Conservation (phyloP, 2,797 vertebrate species). For the Eupleurogrammus muticus region DNA sequence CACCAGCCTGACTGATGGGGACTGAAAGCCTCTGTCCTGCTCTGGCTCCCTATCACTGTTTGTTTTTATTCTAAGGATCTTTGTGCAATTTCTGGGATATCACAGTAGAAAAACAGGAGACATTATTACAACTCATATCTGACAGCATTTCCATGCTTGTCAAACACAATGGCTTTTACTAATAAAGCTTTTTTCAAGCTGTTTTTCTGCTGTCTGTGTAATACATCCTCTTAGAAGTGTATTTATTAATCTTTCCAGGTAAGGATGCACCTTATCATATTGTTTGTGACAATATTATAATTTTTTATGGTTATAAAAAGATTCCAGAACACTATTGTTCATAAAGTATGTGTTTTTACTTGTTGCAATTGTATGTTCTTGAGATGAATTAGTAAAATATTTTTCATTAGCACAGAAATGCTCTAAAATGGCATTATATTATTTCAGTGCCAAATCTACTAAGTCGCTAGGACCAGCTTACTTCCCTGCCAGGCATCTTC, state of each 20-base stretch:
- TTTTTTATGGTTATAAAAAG: no score
- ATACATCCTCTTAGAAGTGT: constrained; percentile 27
- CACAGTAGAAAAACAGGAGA: background rate
- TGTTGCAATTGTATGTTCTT: no score
- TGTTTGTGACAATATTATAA: no score
- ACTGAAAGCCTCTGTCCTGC: constrained; percentile 31
- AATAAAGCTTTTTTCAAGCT: background rate
- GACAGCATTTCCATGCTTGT: background rate
- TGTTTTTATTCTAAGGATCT: constrained; percentile 13
- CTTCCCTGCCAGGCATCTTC: constrained; percentile 18
- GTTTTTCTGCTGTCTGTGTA: background rate
- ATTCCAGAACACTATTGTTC: no score
- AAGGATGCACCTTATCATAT: no score
- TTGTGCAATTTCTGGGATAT: constrained; percentile 4
- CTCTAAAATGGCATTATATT: no score
- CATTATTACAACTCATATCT: background rate
- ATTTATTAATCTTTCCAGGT: constrained; percentile 21
- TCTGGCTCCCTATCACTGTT: constrained; percentile 10
- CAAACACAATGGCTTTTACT: background rate
- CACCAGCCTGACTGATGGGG: constrained; percentile 37
- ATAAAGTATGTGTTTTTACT: no score
- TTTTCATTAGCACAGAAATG: no score
- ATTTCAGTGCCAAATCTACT: no score
- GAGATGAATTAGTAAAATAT: no score
- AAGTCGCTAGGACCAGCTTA: background rate